These are phyloP conservation scores for Mastigias papua DNA, from an alignment of 30 jellyfish, hydroid and myxozoan species.

Conservation along the genomic window DNA sequence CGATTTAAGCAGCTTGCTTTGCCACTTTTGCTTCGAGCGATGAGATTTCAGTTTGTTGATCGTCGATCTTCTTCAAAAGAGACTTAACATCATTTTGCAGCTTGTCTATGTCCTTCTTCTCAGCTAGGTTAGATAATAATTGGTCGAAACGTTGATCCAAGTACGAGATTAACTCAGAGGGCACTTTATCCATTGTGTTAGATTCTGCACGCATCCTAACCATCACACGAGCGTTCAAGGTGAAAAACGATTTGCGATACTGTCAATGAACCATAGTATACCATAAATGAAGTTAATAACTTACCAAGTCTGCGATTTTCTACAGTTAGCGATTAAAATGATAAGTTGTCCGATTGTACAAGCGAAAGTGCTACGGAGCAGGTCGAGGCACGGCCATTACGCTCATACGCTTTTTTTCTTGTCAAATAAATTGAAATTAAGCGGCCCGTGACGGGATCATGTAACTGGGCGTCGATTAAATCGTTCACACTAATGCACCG, in stretches of 20 bases:
- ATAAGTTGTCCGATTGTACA: background rate
- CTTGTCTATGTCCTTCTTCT: slow-evolving; percentile 26
- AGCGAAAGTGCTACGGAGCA: background rate
- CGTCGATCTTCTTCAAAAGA: slow-evolving; percentile 34
- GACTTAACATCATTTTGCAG: slow-evolving; percentile 36
- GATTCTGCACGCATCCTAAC: slow-evolving; percentile 47
- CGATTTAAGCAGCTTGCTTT: slow-evolving; percentile 14
- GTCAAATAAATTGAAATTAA: no score
- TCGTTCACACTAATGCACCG: background rate
- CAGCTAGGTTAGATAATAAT: slow-evolving; percentile 25
- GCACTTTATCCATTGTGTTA: slow-evolving; percentile 34
- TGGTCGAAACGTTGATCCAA: slow-evolving; percentile 62
- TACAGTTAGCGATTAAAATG: background rate
- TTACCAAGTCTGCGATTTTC: background rate
- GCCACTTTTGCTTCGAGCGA: slow-evolving; percentile 35
- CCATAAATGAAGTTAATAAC: background rate
- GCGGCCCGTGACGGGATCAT: no score
- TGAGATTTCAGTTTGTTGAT: slow-evolving; percentile 34
- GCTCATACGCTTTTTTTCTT: no score
- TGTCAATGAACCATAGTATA: background rate
- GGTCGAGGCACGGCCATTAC: background rate
- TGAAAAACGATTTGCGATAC: background rate
- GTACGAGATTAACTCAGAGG: slow-evolving; percentile 46
- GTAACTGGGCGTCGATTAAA: background rate
- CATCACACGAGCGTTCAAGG: slow-evolving; percentile 26